Conservation (phyloP, 2,888 invertebrate genomes). For the Drosophila prostipennis region DNA sequence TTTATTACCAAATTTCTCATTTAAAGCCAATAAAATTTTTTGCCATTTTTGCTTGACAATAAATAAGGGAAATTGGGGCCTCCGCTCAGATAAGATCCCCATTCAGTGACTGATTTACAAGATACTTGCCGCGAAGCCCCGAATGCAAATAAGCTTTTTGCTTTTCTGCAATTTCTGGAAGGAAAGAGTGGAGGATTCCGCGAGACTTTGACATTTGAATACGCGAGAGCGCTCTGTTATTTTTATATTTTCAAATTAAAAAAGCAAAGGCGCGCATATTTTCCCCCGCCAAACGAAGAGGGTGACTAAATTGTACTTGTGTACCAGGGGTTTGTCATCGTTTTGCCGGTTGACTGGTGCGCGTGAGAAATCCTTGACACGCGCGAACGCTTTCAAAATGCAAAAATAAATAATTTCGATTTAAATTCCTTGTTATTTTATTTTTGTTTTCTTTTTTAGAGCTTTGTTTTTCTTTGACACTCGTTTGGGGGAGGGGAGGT, state of each 20-base stretch:
- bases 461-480: conserved; percentile 28
- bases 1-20: conserved; percentile 1
- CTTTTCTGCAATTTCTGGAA: background rate
- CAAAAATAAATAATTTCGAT: conserved; percentile 81
- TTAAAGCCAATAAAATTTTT: background rate
- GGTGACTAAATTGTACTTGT: conserved; percentile 29
- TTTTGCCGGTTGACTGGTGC: conserved; percentile 39
- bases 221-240: conserved; percentile 66
- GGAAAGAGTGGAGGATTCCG: conserved; percentile 26
- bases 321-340: conserved; percentile 32
- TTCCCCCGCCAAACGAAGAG: conserved; percentile 13
- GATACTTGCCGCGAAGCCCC: conserved; percentile 18
- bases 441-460: conserved; percentile 36
- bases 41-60: background rate
- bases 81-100: conserved; percentile 11
- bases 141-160: conserved; percentile 24
- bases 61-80: conserved; percentile 5
- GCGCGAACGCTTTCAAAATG: conserved; percentile 75
- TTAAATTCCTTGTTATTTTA: conserved; percentile 74
- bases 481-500: background rate
- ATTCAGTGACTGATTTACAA: conserved; percentile 21
- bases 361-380: conserved; percentile 80
- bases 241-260: conserved; percentile 81
- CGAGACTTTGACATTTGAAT: conserved; percentile 73
- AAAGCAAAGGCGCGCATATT: conserved; percentile 60